These are phyloP conservation scores for Trinorchestia longiramus DNA, from an alignment of 1,140 invertebrate genomes.

Conservation along the genomic window DNA sequence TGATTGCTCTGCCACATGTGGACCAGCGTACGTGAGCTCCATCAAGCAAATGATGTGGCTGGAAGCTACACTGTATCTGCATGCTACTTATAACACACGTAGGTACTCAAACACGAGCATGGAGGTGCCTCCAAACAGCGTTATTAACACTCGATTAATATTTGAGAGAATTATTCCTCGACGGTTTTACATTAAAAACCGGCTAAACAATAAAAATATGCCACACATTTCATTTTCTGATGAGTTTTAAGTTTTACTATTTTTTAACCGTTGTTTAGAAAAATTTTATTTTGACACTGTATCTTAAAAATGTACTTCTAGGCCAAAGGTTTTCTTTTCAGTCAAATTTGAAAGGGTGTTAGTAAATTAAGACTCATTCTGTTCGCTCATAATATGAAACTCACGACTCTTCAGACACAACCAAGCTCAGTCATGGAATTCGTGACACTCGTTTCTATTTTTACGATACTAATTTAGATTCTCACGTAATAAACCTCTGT, in stretches of 20 bases:
- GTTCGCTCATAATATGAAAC: not conserved
- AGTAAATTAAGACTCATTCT: not conserved
- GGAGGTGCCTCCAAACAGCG: not conserved
- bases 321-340: not conserved
- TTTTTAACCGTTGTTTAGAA: not conserved
- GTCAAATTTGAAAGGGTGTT: not conserved
- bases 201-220: not conserved
- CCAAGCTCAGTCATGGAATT: not conserved
- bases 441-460: not conserved
- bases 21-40: no score
- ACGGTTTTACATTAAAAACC: not conserved
- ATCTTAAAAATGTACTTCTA: not conserved
- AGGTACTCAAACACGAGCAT: not conserved
- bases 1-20: not conserved
- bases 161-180: not conserved
- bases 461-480: not conserved
- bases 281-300: not conserved
- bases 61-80: not conserved
- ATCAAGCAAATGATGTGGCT: not conserved
- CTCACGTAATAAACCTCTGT: not conserved
- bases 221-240: not conserved
- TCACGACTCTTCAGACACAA: not conserved
- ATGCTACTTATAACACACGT: not conserved
- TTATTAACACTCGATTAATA: not conserved
- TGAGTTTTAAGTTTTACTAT: not conserved